Percentiles rank a stretch among this genome's conserved stretches.
Evolutionary conservation across 2,797 vertebrate genomes (phyloP).

Genomic region (Malurus leucopterus): DNA sequence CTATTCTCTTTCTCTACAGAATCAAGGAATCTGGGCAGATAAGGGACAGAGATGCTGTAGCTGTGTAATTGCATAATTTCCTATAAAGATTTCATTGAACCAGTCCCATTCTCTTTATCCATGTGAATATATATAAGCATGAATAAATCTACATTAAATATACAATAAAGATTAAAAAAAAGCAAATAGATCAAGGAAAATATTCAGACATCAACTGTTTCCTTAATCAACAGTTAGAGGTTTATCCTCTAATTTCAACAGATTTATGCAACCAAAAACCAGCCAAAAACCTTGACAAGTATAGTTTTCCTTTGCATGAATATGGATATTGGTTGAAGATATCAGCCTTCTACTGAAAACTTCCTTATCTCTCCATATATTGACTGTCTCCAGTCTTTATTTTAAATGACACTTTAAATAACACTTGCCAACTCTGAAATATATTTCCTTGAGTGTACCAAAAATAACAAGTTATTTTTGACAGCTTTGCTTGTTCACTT

Average conservation of each 20-base stretch:
- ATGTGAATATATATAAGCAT: neutral
- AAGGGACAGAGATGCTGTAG: accelerated
- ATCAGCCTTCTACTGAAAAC: neutral
- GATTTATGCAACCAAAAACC: neutral
- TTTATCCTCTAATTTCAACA: neutral
- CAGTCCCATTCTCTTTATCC: neutral
- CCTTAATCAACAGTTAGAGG: neutral
- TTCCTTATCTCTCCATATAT: neutral
- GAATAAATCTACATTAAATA: neutral
- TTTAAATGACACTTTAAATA: neutral
- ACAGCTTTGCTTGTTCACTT: neutral
- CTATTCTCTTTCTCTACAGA: neutral
- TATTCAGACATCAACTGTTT: neutral
- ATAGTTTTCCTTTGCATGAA: neutral
- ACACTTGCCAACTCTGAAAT: neutral
- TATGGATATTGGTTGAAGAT: neutral
- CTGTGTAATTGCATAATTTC: neutral
- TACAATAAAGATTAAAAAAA: neutral
- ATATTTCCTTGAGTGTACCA: neutral
- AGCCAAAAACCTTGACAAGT: neutral
- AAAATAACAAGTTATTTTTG: neutral
- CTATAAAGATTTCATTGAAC: neutral
- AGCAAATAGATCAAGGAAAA: neutral
- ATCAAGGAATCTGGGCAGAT: neutral
- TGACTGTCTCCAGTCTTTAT: neutral